Percentiles rank a stretch among this genome's conserved stretches.
Conservation (phyloP, 2,888 invertebrate species). For the Patella depressa region DNA sequence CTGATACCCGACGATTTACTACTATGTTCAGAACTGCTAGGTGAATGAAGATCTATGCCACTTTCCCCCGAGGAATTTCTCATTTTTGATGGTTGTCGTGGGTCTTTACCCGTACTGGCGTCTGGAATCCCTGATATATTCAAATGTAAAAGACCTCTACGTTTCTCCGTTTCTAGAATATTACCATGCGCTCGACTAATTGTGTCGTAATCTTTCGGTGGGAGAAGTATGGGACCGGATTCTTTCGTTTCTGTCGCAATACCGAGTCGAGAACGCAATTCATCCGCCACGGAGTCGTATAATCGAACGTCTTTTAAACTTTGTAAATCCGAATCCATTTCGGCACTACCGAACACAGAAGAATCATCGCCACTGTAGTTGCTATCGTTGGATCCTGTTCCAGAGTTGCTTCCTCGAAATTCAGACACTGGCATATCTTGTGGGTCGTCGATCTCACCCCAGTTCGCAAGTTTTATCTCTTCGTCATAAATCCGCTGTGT, state of each 20-base stretch:
- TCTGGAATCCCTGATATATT: conserved; percentile 45
- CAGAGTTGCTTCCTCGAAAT: conserved; percentile 43
- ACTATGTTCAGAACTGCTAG: conserved; percentile 42
- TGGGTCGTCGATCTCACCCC: conserved; percentile 56
- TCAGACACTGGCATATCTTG: conserved; percentile 47
- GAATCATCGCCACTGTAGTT: conserved; percentile 49
- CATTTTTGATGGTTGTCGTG: neutral
- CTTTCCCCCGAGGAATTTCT: conserved; percentile 52
- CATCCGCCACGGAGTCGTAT: conserved; percentile 92
- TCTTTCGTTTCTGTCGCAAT: conserved; percentile 42
- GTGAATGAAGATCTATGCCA: conserved; percentile 51
- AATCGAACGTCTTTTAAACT: conserved; percentile 71
- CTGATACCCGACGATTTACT: conserved; percentile 29
- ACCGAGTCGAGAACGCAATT: conserved; percentile 83
- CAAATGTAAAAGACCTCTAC: conserved; percentile 51
- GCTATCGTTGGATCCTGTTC: conserved; percentile 49
- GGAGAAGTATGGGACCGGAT: conserved; percentile 82
- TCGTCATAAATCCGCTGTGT: conserved; percentile 88
- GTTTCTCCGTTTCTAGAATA: conserved; percentile 72
- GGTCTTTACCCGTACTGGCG: conserved; percentile 16
- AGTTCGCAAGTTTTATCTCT: conserved; percentile 73
- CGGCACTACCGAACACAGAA: conserved; percentile 51
- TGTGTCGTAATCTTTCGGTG: conserved; percentile 95
- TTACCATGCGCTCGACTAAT: conserved; percentile 76
- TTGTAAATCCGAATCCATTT: conserved; percentile 58